Percentiles rank a stretch among this genome's conserved stretches.
Evolutionary conservation across 1,140 invertebrate species (phyloP).

Genomic region (Trinorchestia longiramus): DNA sequence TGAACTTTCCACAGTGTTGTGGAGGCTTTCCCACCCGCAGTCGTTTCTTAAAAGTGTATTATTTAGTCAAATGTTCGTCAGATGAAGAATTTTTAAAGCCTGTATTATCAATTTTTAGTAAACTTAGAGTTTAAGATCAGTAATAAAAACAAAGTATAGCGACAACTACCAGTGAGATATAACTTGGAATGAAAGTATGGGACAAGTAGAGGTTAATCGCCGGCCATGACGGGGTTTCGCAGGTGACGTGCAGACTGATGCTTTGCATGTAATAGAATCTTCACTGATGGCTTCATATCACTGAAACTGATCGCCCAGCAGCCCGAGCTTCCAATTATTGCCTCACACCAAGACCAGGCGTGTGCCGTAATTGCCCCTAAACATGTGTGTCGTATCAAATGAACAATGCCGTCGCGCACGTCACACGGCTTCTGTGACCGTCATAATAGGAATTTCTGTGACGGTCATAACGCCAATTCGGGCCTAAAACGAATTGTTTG

Average conservation of each 20-base stretch:
- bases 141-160: not conserved
- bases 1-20: too few species aligned
- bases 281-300: constrained; percentile 19
- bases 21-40: too few species aligned
- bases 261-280: constrained; percentile 11
- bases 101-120: too few species aligned
- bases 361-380: not conserved
- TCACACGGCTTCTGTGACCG: not conserved
- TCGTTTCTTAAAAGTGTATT: too few species aligned
- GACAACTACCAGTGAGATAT: not conserved
- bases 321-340: constrained; percentile 11
- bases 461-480: too few species aligned
- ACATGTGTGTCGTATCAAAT: constrained; percentile 6
- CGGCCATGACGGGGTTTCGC: not conserved
- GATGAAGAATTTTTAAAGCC: too few species aligned
- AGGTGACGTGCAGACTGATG: not conserved
- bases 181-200: too few species aligned
- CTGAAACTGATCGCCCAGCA: not conserved
- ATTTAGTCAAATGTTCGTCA: too few species aligned
- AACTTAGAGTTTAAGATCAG: not conserved
- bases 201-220: not conserved
- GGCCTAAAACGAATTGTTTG: not conserved
- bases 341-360: not conserved
- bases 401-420: not conserved
- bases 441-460: not conserved